Evolutionary conservation across 2,888 invertebrate species (phyloP), one percentile per base, ranked within the genome.

Genomic region (Apamea crenata): DNA sequence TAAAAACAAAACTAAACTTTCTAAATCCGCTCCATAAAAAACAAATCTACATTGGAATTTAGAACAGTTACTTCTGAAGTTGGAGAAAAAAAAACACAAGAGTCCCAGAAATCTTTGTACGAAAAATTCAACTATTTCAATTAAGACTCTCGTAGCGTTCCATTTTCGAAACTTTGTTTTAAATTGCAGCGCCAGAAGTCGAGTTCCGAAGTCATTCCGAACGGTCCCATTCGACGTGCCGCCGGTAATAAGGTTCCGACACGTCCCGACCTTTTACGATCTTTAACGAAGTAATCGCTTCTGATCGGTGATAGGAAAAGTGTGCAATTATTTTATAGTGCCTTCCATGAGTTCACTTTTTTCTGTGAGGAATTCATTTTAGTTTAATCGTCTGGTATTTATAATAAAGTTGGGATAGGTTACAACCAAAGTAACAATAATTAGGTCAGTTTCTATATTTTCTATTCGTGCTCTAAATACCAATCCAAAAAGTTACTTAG

Each of bases 51-150:
- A 89, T 89, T 83, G 71, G 77, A 89, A 88, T 89, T 90, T 71
- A 85, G 85, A 90, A 83, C 84, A 71, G 73, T 86, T 66, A 76
- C 83, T 82, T 82, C 10, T 53, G 36, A 80, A 84, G 73, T 72
- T 73, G 16, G 56, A 59, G 74, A 82, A 88, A 78, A 77, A 77
- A 78, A 71, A 73, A 40, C n/a, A 73, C 66, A 40, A 80, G 75
- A 72, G 84, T 84, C 80, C 50, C 76, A 79, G 88, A 90, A 90
- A 87, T 87, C 85, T 88, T 89, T 74, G 84, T 83, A 83, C 89
- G 88, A 88, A 92, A 92, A 92, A 93, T 92, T 91, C 91, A 95
- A 95, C 94, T 95, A 95, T 95, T 95, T 95, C 95, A 95, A 95
- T 95, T 95, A 95, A 95, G 93, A 93, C 91, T 91, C 93, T 92